Conservation (phyloP, 2,888 invertebrate species). For the Dascillus cervinus region DNA sequence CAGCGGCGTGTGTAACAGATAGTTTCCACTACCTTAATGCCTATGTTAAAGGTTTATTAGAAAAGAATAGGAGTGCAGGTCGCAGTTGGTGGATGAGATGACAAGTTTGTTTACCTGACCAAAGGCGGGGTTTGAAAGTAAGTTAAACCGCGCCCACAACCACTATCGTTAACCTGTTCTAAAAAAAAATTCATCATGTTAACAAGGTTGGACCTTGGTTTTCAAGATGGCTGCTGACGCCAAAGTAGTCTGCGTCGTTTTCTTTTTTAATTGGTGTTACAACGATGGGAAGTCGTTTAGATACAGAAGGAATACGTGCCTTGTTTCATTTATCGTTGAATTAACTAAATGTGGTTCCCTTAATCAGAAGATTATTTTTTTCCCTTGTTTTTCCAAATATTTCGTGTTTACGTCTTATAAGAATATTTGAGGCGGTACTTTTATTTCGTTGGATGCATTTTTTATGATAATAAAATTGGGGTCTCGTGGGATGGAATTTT, state of each 20-base stretch:
- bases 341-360: constrained; percentile 25
- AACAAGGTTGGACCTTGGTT: constrained; percentile 36
- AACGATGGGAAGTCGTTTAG: constrained; percentile 39
- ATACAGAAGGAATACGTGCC: constrained; percentile 36
- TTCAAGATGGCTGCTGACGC: constrained; percentile 42
- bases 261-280: constrained; percentile 40
- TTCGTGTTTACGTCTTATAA: constrained; percentile 18
- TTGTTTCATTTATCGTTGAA: constrained; percentile 37
- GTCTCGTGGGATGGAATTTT: too few relatives aligned
- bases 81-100: constrained; percentile 32
- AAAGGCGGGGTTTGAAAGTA: constrained; percentile 27
- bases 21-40: constrained; percentile 22
- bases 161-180: constrained; percentile 37
- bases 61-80: constrained; percentile 30
- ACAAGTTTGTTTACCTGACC: constrained; percentile 36
- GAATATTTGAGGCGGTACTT: too few relatives aligned
- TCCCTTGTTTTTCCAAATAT: constrained; percentile 15
- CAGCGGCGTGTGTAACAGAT: constrained; percentile 13
- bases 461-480: too few relatives aligned
- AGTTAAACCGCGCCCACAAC: constrained; percentile 33
- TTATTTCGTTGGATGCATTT: too few relatives aligned
- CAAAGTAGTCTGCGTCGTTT: constrained; percentile 34
- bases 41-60: constrained; percentile 25
- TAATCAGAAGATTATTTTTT: constrained; percentile 14
- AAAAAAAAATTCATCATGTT: constrained; percentile 40